These are phyloP conservation scores for Clavelina lepadiformis DNA, from an alignment of 23 tunicate genomes.

Conservation along the genomic window DNA sequence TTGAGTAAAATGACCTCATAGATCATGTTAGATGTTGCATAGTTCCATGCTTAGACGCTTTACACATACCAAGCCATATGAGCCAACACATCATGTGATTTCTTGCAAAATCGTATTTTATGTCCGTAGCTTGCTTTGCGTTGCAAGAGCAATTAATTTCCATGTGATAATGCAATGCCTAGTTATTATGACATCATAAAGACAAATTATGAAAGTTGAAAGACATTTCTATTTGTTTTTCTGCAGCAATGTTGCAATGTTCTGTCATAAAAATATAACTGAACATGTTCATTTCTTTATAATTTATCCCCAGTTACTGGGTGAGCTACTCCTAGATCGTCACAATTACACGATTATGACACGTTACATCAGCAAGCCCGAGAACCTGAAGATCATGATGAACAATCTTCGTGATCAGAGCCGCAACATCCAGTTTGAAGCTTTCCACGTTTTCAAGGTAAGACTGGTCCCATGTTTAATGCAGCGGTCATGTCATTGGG, in stretches of 20 bases:
- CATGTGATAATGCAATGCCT: too few species aligned
- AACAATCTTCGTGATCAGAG: slow-evolving; percentile 82
- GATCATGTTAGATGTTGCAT: too few species aligned
- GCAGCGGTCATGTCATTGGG: background rate
- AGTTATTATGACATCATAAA: too few species aligned
- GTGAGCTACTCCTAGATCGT: slow-evolving; percentile 87
- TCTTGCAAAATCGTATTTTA: too few species aligned
- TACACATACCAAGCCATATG: too few species aligned
- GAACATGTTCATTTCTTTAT: background rate
- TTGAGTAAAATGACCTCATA: too few species aligned
- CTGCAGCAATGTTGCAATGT: background rate
- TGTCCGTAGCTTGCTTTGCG: too few species aligned
- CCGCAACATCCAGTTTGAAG: slow-evolving; percentile 96
- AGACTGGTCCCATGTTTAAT: background rate
- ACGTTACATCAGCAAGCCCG: slow-evolving; percentile 82
- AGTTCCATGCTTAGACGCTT: too few species aligned
- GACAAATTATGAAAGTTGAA: too few species aligned
- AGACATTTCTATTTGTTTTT: too few species aligned
- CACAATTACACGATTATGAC: slow-evolving; percentile 95
- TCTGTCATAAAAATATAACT: background rate
- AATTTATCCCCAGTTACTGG: slow-evolving; percentile 47
- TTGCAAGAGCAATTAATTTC: too few species aligned
- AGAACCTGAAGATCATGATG: slow-evolving; percentile 97
- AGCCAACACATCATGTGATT: too few species aligned
- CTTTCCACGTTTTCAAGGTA: slow-evolving; percentile 97